Conservation (phyloP, 2,113 vertebrate species). For the Alectura lathami region DNA sequence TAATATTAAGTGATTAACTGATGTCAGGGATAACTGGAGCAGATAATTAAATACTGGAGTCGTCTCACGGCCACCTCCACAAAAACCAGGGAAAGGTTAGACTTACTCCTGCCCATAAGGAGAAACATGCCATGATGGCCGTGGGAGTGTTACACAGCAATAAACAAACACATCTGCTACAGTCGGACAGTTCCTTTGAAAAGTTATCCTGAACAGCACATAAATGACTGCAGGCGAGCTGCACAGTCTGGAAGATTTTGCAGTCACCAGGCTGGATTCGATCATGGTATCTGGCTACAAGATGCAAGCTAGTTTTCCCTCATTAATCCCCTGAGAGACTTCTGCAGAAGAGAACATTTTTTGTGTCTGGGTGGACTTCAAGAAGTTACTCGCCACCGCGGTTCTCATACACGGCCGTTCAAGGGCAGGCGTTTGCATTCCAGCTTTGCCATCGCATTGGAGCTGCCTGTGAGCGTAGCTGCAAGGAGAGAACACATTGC, state of each 20-base stretch:
- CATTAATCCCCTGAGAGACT: not conserved
- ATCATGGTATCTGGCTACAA: not conserved
- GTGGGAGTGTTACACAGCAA: not conserved
- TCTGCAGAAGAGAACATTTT: not conserved
- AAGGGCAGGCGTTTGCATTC: not conserved
- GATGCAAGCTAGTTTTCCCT: not conserved
- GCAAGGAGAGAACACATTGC: accelerated
- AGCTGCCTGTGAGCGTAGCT: not conserved
- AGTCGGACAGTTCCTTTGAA: not conserved
- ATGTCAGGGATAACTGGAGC: not conserved
- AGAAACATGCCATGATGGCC: not conserved
- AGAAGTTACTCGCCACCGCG: not conserved
- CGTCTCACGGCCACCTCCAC: not conserved
- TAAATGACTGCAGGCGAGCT: not conserved
- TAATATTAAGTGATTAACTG: not conserved
- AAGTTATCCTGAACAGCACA: not conserved
- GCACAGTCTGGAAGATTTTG: not conserved
- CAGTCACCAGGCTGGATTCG: not conserved
- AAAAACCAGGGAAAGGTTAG: not conserved
- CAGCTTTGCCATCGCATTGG: accelerated
- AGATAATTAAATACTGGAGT: not conserved
- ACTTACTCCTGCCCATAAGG: not conserved
- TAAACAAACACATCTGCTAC: not conserved
- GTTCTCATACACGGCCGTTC: not conserved
- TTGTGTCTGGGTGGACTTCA: not conserved